Evolutionary conservation across 2,797 vertebrate genomes (phyloP).

Genomic region (Florisuga fusca): DNA sequence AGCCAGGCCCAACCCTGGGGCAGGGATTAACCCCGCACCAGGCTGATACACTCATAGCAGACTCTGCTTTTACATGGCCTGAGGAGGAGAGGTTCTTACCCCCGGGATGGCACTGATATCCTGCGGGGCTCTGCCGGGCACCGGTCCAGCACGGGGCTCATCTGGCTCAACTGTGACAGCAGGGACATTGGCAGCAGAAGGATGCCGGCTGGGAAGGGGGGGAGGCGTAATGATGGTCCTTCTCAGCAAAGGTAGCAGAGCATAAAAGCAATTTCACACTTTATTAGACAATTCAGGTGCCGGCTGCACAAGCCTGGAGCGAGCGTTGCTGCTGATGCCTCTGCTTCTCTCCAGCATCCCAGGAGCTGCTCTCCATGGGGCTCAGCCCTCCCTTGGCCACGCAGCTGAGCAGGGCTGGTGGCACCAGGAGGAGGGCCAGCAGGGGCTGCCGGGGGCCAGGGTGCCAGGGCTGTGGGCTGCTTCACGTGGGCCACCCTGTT

Average conservation of each 20-base stretch:
- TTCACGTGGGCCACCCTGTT: not conserved
- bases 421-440: rapidly evolving
- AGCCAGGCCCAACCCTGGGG: not conserved
- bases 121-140: rapidly evolving
- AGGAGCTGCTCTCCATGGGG: rapidly evolving
- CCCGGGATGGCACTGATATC: rapidly evolving
- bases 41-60: not conserved
- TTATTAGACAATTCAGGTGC: constrained; percentile 80
- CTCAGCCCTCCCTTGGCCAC: not conserved
- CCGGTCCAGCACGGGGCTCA: constrained; percentile 8
- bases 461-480: not conserved
- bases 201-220: not conserved
- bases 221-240: not conserved
- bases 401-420: not conserved
- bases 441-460: rapidly evolving
- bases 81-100: not conserved
- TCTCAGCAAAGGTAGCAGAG: constrained; percentile 67
- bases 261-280: constrained; percentile 82
- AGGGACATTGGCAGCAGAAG: not conserved
- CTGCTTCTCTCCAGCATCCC: not conserved
- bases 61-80: not conserved
- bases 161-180: constrained; percentile 6
- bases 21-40: not conserved
- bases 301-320: constrained; percentile 41
- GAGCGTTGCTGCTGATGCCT: not conserved